Evolutionary conservation across 2,113 vertebrate species (phyloP), one percentile per base, ranked within the genome.

Genomic region (Meriones unguiculatus): DNA sequence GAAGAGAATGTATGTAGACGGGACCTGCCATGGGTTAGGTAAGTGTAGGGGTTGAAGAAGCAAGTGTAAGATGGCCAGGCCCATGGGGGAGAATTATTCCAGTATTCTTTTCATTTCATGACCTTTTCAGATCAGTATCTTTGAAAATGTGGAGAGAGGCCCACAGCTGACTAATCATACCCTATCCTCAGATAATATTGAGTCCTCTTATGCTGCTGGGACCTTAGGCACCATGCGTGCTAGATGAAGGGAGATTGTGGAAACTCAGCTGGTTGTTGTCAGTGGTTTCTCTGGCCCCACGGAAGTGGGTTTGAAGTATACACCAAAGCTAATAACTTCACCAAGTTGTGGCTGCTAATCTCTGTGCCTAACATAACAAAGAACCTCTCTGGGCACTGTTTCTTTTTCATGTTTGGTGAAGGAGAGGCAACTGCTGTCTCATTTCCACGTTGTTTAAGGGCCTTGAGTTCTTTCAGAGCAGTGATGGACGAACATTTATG

Each of bases 141-240:
- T 41, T n/a, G 90, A 77, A 75, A 81, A 41, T 57, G 38, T 67
- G 65, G 64, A 59, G 18, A 70, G 35, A n/a, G 67, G 92, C 94
- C 96, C 96, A 95, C 96, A 96, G 90, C 94, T 97, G 97, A 98
- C 97, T 97, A 98, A 98, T 98, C 91, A 98, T 98, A 98, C 95
- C 89, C 95, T 14, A 90, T 87, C 96, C 17, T 0, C n/a, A 91
- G 98, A 98, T 98, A 98, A 98, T 98, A 87, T 98, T 98, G 98
- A 97, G 86, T 92, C 73, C 72, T 75, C 67, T 59, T 77, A 52
- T 32, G 52, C 57, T 10, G 1, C 72, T 80, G 46, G 22, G 24
- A 64, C 80, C 84, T 90, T 14, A 89, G 73, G 75, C 86, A 89
- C 81, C 90, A 94, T 93, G 72, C 91, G 90, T 91, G 81, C 13